A percentile compares a stretch with the other conserved stretches of the same genome.
These are phyloP conservation scores for Irena cyanogastra DNA, from an alignment of 2,113 vertebrate genomes.

Conservation along the genomic window DNA sequence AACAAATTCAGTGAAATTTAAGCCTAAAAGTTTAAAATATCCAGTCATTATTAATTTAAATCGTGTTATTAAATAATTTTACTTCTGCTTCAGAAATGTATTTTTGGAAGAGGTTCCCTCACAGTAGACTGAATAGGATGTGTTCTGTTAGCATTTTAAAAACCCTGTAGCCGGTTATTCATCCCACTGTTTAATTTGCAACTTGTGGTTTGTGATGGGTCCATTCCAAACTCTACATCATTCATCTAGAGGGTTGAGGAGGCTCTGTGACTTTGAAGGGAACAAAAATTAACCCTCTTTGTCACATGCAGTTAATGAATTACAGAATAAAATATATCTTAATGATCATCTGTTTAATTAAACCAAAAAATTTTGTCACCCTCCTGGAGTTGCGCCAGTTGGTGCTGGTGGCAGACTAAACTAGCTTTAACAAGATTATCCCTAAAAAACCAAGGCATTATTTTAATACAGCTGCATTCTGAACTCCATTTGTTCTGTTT, in stretches of 20 bases:
- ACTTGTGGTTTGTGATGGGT: conserved; percentile 14
- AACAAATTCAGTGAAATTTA: background rate
- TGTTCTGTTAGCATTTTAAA: conserved; percentile 32
- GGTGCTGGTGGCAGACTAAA: background rate
- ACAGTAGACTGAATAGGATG: background rate
- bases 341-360: conserved; percentile 8
- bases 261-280: background rate
- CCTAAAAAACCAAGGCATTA: background rate
- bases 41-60: background rate
- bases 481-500: background rate
- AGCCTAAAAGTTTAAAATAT: background rate
- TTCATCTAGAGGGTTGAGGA: background rate
- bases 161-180: background rate
- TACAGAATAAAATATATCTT: conserved; percentile 1
- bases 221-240: background rate
- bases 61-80: background rate
- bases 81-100: background rate
- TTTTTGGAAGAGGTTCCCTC: background rate
- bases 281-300: background rate
- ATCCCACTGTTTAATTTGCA: conserved; percentile 43
- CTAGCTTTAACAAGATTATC: background rate
- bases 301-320: background rate
- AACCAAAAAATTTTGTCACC: background rate
- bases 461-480: background rate
- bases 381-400: background rate